phyloP scores from a whole-genome alignment of 2,888 invertebrate species.

The Atrina japonica region DNA sequence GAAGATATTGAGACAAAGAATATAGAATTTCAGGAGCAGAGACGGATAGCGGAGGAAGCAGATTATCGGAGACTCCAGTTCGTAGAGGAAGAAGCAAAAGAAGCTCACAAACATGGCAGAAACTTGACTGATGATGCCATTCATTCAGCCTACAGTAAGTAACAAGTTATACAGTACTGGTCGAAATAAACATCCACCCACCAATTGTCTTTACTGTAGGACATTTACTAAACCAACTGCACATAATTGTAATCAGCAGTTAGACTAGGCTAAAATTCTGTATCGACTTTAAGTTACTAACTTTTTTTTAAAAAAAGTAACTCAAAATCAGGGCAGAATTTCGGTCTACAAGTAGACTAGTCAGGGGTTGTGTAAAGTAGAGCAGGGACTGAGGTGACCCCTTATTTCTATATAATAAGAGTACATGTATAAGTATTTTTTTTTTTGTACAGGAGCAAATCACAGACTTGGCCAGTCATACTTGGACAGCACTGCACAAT shows the following conservation, averaged over 20 bases:
- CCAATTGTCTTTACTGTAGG: no score
- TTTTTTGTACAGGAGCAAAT: conserved; percentile 41
- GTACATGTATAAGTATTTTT: background rate
- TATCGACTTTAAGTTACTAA: no score
- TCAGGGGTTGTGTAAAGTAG: no score
- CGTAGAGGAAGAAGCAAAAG: conserved; percentile 61
- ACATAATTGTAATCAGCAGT: no score
- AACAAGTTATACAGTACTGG: background rate
- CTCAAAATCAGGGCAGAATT: no score
- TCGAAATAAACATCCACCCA: no score
- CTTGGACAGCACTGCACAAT: conserved; percentile 52
- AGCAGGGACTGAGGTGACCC: no score
- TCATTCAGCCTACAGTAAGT: conserved; percentile 52
- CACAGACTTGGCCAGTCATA: conserved; percentile 56
- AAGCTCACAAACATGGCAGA: conserved; percentile 59
- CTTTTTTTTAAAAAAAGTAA: no score
- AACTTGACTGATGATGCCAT: conserved; percentile 59
- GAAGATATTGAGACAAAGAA: conserved; percentile 55
- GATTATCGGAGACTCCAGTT: conserved; percentile 54
- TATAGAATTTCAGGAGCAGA: conserved; percentile 54
- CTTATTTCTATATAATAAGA: background rate
- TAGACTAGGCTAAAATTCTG: no score
- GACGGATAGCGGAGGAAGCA: conserved; percentile 45
- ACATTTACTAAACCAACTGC: no score
- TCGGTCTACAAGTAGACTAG: no score